A percentile compares a stretch with the other conserved stretches of the same genome.
These are phyloP conservation scores for Genyomyrus donnyi DNA, from an alignment of 2,113 vertebrate species.

Conservation along the genomic window DNA sequence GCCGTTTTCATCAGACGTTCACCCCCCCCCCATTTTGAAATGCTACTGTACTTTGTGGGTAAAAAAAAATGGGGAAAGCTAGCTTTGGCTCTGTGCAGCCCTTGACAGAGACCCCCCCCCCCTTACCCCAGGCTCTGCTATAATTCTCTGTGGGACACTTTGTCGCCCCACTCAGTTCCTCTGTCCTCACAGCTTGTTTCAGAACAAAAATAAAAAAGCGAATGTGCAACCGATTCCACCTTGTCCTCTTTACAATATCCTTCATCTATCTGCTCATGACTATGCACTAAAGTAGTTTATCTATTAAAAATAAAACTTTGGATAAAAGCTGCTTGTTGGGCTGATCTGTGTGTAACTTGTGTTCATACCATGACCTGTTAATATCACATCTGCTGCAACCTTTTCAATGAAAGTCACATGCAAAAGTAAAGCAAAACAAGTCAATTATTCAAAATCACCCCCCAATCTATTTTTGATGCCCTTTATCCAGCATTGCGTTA, in stretches of 20 bases:
- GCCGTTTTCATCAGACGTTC: neutral
- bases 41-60: neutral
- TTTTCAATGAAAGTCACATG: neutral
- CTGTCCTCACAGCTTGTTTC: neutral
- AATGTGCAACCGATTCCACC: slow-evolving; percentile 41
- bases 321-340: slow-evolving; percentile 28
- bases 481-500: neutral
- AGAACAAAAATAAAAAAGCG: slow-evolving; percentile 24
- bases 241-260: slow-evolving; percentile 42
- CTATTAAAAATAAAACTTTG: slow-evolving; percentile 52
- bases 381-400: neutral
- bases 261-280: slow-evolving; percentile 54
- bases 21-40: neutral
- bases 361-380: neutral
- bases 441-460: neutral
- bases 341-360: neutral
- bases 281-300: slow-evolving; percentile 55
- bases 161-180: slow-evolving; percentile 12
- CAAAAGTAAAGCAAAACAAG: neutral
- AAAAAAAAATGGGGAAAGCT: neutral
- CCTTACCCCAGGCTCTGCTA: neutral
- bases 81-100: neutral
- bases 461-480: neutral
- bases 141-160: neutral
- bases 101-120: neutral